Evolutionary conservation across 2,888 invertebrate genomes (phyloP), one percentile per base, ranked within the genome.

Genomic region (Xanthorhoe spadicearia): DNA sequence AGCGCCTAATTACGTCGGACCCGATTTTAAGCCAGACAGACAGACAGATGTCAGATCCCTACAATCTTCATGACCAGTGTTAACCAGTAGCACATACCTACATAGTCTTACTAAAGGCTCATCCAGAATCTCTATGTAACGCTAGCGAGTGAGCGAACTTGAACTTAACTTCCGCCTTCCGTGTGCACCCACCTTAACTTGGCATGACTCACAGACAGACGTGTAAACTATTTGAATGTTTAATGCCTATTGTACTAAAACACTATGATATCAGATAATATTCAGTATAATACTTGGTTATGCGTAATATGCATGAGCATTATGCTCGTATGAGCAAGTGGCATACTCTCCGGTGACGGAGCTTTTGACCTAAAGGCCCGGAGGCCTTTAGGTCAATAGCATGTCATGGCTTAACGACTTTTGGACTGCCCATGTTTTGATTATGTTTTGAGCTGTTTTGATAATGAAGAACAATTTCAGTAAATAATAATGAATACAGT

Each of bases 91-190:
- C 23, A 23, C 23, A 23, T 23, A 23, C 23, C 1, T 23, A 23
- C 23, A 23, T 3, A 23, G 23, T 23, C 23, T 23, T 23, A 23
- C 23, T 23, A 23, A 13, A 51, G 61, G 52, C 55, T 32, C 57
- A 56, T 69, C 68, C 48, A 68, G 68, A 17, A 46, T 15, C 13
- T 58, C 18, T 61, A 52, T 19, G 13, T 38, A 28, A 43, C 35
- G 35, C 15, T 17, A 43, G 19, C 68, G 67, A 71, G 76, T 74
- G 73, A 77, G 68, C 64, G 71, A 74, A 76, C 80, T 81, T 80
- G 77, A 79, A 78, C 76, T 65, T 49, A 68, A 64, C 69, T 78
- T 77, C 75, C 74, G 74, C 64, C 73, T 80, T 77, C 74, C 77
- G 69, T 58, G 57, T 53, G 64, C 61, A 43, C 50, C 52, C 64